Percentiles rank a stretch among this genome's conserved stretches.
These are phyloP conservation scores for Parnassius smintheus DNA, from an alignment of 2,888 invertebrate species.

Conservation along the genomic window DNA sequence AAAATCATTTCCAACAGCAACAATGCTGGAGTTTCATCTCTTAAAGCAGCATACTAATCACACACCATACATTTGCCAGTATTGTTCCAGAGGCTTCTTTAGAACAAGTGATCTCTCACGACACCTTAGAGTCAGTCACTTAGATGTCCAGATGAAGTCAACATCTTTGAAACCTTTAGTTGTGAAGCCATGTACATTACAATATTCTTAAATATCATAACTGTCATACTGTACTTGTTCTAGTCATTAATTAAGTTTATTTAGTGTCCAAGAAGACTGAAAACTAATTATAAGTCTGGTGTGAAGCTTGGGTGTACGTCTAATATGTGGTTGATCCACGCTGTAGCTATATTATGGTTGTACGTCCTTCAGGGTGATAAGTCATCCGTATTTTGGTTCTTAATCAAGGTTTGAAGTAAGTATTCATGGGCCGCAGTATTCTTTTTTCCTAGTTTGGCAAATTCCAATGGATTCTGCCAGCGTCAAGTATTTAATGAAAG, in stretches of 20 bases:
- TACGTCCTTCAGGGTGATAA: no score
- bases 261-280: neutral
- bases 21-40: constrained; percentile 71
- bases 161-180: constrained; percentile 24
- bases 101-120: constrained; percentile 67
- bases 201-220: constrained; percentile 2
- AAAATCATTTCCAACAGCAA: constrained; percentile 63
- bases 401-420: no score
- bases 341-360: no score
- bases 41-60: constrained; percentile 70
- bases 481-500: no score
- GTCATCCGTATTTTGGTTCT: no score
- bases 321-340: no score
- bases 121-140: constrained; percentile 62
- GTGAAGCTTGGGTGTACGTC: no score
- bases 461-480: no score
- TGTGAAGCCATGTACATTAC: constrained; percentile 13
- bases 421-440: no score
- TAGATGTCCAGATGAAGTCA: constrained; percentile 47
- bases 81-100: constrained; percentile 69
- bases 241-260: constrained; percentile 3
- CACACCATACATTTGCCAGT: constrained; percentile 66
- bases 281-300: no score
- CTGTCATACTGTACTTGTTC: neutral
- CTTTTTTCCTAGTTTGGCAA: no score